phyloP scores from a whole-genome alignment of 2,113 vertebrate species.

The Plectropomus leopardus region DNA sequence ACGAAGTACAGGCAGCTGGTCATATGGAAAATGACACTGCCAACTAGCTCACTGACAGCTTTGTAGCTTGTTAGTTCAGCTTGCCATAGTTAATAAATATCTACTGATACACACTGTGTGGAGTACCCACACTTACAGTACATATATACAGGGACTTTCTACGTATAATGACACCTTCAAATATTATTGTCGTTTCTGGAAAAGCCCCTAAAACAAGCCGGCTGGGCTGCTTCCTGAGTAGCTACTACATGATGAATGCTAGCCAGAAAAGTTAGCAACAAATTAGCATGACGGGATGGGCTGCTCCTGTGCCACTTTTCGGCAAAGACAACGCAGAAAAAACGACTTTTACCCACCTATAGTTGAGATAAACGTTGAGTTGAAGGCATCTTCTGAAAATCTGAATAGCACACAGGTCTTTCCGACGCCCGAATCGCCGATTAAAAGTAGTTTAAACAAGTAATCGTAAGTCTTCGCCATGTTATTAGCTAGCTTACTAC shows the following conservation, averaged over 20 bases:
- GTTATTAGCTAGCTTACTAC: constrained; percentile 80
- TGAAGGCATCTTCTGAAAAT: constrained; percentile 98
- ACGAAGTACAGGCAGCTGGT: constrained; percentile 52
- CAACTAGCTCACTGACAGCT: constrained; percentile 43
- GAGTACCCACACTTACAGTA: fast-evolving
- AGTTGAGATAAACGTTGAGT: constrained; percentile 98
- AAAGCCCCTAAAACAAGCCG: constrained; percentile 32
- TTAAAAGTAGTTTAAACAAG: constrained; percentile 98
- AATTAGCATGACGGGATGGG: constrained; percentile 79
- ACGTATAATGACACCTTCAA: neutral
- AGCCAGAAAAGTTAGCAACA: constrained; percentile 72
- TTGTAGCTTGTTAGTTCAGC: constrained; percentile 45
- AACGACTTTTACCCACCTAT: constrained; percentile 87
- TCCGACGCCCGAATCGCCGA: constrained; percentile 97
- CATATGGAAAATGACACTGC: constrained; percentile 36
- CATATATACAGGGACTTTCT: neutral
- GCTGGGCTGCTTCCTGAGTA: constrained; percentile 65
- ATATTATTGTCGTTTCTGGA: neutral
- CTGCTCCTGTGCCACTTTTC: constrained; percentile 54
- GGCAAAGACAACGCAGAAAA: neutral
- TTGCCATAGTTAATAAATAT: neutral
- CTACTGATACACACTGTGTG: neutral
- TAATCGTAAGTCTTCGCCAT: constrained; percentile 99
- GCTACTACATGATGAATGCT: constrained; percentile 49
- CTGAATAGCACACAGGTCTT: constrained; percentile 98